Percentiles rank a stretch among this genome's conserved stretches.
phyloP scores from a whole-genome alignment of 1,140 invertebrate genomes.

The Mya arenaria region DNA sequence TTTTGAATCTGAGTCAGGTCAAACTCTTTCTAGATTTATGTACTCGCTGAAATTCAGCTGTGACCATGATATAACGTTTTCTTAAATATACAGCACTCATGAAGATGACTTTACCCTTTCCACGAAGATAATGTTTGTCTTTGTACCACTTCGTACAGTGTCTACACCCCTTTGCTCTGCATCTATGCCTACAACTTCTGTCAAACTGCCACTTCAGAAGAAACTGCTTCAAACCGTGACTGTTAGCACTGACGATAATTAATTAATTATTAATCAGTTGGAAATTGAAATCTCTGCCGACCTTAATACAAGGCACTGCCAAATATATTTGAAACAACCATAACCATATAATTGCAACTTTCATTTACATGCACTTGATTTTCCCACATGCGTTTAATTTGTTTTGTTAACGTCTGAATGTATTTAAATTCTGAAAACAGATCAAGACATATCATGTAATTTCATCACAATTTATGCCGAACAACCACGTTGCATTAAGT shows the following conservation, averaged over 20 bases:
- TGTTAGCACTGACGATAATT: not conserved
- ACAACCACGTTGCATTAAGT: too few species aligned
- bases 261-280: not conserved
- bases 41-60: conserved; percentile 22
- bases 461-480: too few species aligned
- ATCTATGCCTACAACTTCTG: not conserved
- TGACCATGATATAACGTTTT: conserved; percentile 21
- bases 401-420: too few species aligned
- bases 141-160: not conserved
- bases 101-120: conserved; percentile 7
- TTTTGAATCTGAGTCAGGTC: conserved; percentile 2
- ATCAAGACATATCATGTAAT: too few species aligned
- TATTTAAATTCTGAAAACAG: too few species aligned
- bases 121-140: not conserved
- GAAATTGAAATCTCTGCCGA: too few species aligned
- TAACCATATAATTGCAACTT: too few species aligned
- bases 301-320: too few species aligned
- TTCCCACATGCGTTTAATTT: too few species aligned
- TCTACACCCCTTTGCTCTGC: not conserved
- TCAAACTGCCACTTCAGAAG: conserved; percentile 10
- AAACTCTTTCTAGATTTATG: conserved; percentile 33
- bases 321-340: too few species aligned
- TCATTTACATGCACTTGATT: too few species aligned
- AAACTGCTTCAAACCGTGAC: not conserved
- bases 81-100: not conserved